Base-by-base conservation (phyloP, 2,888 invertebrate species). In the Meteorus cinctellus region DNA sequence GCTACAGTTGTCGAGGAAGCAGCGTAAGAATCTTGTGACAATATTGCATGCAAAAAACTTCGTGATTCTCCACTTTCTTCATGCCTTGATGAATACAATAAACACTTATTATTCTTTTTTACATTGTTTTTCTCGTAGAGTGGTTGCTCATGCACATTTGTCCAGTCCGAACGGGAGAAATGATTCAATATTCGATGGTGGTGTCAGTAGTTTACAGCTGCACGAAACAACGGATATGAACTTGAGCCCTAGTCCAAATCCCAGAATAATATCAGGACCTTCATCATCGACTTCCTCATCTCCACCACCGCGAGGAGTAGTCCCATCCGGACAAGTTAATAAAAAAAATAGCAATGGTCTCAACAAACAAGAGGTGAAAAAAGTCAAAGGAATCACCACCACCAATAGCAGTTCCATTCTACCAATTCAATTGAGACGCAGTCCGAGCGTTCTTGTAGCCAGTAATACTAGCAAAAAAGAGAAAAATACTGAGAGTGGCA, bases 1-100 rank as follows among this genome's bases (percentile, higher is more conserved):
- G 96, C 96, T 45, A 96, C 97, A 3, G 96, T 97, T 76, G 94
- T 94, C 75, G 96, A 96, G 89, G 96, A 96, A 91, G 93, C 94
- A 72, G 93, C 93, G 96, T 96, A 92, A 94, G 96, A 79, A 59
- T 70, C 55, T 72, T 59, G n/a, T n/a, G 24, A 29, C 59, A 16
- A 63, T 36, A 16, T 70, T 24, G 31, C 2, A 31, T n/a, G 34
- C 4, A 34, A 8, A 34, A 24, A 24, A 24, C 24, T 24, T 24
- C 24, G 1, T 24, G 24, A 24, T 24, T 24, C 24, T 24, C 24
- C 24, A 24, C 24, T 24, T 24, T 24, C 24, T 24, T 24, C 24
- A 1, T 24, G 24, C 1, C 24, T 24, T 24, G 24, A 24, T 24
- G 0, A 2, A 45, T 14, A 16, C 3, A 29, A 3, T 27, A 70